Base-by-base conservation (phyloP, 2,113 vertebrate species). In the Melanerpes formicivorus region DNA sequence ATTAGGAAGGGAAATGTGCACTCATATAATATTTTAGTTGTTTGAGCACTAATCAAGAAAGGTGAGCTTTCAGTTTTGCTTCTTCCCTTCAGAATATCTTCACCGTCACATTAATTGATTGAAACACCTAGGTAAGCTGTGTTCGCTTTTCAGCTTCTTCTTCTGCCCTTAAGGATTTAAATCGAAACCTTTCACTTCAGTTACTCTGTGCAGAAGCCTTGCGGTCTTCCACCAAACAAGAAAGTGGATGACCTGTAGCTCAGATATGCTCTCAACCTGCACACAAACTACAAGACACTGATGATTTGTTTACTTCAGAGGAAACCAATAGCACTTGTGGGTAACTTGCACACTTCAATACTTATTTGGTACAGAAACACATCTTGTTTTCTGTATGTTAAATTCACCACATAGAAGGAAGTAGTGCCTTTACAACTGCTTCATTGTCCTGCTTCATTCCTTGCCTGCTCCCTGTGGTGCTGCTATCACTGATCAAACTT, bases 161-260 rank as follows among this genome's bases (percentile, higher is more conserved):
- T 22, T 56, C 54, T n/a, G 30, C 14, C 32, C 7, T 62, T 46
- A 52, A 8, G 1, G 18, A 4, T 60, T 23, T 18, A 62, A 32
- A 22, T 4, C 7, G 14, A 83, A 86, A 67, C 5, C 18, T 72
- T 83, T 59, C 42, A 23, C 3, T 54, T 74, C 54, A 58, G 30
- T 58, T 78, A 26, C 2, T 5, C 22, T 32, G 6, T 6, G 12
- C 58, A 79, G 63, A 70, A 92, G 7, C 18, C 46, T 62, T 54
- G 25, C 78, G 23, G 14, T 54, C n/a, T 75, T 58, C 18, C 18
- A 70, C 15, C 16, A 10, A 44, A 63, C 0, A 0, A 30, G 14
- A 56, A 1, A 48, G 27, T 2, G 16, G 34, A 18, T 1, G 9
- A 18, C 15, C 56, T n/a, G 11, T 22, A 9, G 18, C 18, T 66